phyloP scores from a whole-genome alignment of 2,888 invertebrate genomes.

The Poecilobothrus nobilitatus region DNA sequence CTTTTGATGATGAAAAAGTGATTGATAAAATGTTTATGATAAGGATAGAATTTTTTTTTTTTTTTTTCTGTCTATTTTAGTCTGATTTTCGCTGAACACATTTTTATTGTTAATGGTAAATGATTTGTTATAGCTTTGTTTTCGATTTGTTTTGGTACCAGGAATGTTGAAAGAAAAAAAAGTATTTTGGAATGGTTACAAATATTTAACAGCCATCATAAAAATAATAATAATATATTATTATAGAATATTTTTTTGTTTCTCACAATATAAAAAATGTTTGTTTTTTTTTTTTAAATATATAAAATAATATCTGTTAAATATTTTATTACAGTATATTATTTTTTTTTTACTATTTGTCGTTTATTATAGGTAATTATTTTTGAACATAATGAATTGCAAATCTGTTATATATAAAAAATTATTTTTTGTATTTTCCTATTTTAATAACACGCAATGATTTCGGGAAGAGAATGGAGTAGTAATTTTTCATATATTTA shows the following conservation, averaged over 20 bases:
- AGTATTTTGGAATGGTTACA: no score
- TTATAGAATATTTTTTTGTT: background rate
- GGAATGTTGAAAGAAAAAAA: no score
- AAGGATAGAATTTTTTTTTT: background rate
- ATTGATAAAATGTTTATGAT: slow-evolving; percentile 4
- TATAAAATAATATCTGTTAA: background rate
- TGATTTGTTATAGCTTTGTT: slow-evolving; percentile 1
- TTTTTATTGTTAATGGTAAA: background rate
- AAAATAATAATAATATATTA: background rate
- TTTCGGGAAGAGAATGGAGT: no score
- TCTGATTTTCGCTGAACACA: no score
- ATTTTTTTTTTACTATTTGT: background rate
- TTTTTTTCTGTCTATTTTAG: no score
- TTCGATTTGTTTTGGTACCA: background rate
- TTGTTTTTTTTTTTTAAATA: no score
- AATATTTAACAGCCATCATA: background rate
- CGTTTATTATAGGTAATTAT: background rate
- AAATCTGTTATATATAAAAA: background rate
- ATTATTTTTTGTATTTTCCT: no score
- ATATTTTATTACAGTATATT: background rate
- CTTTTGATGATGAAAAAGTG: background rate
- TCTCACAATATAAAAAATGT: background rate
- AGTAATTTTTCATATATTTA: no score
- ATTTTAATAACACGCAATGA: no score
- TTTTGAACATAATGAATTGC: background rate